Conservation (phyloP, 2,797 vertebrate species). For the Emys orbicularis region DNA sequence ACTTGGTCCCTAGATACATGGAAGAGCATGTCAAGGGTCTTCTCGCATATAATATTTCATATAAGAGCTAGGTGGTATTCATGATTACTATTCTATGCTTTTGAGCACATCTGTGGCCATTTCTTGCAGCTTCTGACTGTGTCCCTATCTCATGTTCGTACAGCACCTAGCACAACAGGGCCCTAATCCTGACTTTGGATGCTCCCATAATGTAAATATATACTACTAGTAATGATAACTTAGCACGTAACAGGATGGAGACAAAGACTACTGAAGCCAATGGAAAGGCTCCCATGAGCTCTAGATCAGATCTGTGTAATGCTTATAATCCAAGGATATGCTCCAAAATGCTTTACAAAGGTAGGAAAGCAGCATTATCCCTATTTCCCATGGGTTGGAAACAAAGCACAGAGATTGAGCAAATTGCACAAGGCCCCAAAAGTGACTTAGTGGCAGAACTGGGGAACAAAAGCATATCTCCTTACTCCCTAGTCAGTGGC, state of each 20-base stretch:
- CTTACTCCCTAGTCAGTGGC: not conserved
- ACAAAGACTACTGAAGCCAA: not conserved
- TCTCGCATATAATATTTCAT: not conserved
- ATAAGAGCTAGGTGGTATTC: not conserved
- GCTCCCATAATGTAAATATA: not conserved
- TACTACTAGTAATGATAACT: not conserved
- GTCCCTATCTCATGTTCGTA: not conserved
- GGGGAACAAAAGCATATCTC: not conserved
- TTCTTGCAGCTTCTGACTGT: not conserved
- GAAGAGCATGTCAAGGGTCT: not conserved
- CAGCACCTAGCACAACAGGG: not conserved
- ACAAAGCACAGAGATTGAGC: not conserved
- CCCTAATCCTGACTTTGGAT: not conserved
- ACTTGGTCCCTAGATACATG: not conserved
- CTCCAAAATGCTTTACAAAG: not conserved
- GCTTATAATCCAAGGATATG: not conserved
- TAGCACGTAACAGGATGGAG: not conserved
- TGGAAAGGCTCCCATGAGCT: not conserved
- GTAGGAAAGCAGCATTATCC: not conserved
- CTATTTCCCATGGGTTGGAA: not conserved
- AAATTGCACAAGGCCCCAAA: not conserved
- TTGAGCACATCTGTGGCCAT: not conserved
- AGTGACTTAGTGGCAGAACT: not conserved
- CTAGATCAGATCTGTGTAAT: fast-evolving
- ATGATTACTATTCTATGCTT: not conserved